A percentile compares a stretch with the other conserved stretches of the same genome.
Evolutionary conservation across 1,140 invertebrate species (phyloP).

Genomic region (Parasteatoda tepidariorum): DNA sequence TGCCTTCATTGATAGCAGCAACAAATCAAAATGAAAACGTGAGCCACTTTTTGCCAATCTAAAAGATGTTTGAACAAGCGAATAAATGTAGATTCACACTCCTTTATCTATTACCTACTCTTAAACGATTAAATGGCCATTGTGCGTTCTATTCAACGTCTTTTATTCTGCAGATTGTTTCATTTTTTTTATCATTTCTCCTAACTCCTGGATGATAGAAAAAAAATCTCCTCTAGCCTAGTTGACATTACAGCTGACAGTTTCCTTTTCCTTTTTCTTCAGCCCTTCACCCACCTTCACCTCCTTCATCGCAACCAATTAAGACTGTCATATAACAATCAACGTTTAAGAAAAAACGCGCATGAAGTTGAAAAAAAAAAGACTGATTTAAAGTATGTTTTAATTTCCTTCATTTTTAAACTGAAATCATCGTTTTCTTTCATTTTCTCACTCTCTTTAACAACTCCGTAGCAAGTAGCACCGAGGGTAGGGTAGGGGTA

Average conservation of each 20-base stretch:
- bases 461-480: constrained; percentile 24
- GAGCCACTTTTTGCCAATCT: background rate
- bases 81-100: constrained; percentile 57
- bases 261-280: background rate
- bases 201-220: background rate
- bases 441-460: constrained; percentile 15
- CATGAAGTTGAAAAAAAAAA: background rate
- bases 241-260: constrained; percentile 60
- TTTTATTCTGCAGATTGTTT: constrained; percentile 46
- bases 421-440: constrained; percentile 41
- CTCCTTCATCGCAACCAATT: constrained; percentile 55
- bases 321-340: constrained; percentile 59
- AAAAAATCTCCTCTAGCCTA: constrained; percentile 37
- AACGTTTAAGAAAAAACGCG: constrained; percentile 47
- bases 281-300: background rate
- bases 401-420: constrained; percentile 54
- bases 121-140: constrained; percentile 57
- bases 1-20: constrained; percentile 14
- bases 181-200: constrained; percentile 42
- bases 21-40: constrained; percentile 12
- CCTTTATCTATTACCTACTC: constrained; percentile 45
- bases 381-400: constrained; percentile 60
- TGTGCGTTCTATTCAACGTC: constrained; percentile 27
- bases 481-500: background rate
- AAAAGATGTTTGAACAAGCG: constrained; percentile 39